phyloP scores from a whole-genome alignment of 2,888 invertebrate species.

The Spisula subtruncata region DNA sequence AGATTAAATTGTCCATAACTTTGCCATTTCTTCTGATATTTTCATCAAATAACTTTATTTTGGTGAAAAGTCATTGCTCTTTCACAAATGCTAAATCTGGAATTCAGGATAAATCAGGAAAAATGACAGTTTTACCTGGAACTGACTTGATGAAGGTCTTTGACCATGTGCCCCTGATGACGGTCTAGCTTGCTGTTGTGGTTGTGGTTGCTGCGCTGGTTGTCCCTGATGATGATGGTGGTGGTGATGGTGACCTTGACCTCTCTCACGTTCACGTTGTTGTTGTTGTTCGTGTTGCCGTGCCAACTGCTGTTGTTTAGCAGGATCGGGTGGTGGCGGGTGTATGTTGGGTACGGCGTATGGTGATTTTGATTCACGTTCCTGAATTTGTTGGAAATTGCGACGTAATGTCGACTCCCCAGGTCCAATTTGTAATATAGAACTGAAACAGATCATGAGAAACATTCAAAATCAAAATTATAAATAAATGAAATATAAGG shows the following conservation, averaged over 20 bases:
- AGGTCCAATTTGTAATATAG: conserved; percentile 94
- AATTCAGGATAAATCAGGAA: too few species aligned
- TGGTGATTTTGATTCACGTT: conserved; percentile 82
- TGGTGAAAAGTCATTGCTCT: too few species aligned
- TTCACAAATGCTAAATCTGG: too few species aligned
- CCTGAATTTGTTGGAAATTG: conserved; percentile 99
- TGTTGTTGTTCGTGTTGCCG: conserved; percentile 89
- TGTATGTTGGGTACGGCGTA: conserved; percentile 71
- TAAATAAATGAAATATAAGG: too few species aligned
- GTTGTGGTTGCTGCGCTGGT: conserved; percentile 47
- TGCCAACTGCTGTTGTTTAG: conserved; percentile 88
- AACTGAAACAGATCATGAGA: conserved; percentile 88
- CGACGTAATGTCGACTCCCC: conserved; percentile 98
- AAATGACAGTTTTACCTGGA: conserved; percentile 57
- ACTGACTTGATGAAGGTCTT: conserved; percentile 76
- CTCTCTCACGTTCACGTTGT: conserved; percentile 89
- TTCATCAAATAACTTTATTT: too few species aligned
- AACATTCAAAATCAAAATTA: neutral
- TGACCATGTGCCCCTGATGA: conserved; percentile 61
- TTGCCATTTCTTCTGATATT: too few species aligned
- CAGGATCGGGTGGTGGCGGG: conserved; percentile 68
- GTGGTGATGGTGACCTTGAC: conserved; percentile 89
- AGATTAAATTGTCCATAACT: too few species aligned
- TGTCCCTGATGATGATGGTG: conserved; percentile 72
- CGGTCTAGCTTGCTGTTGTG: conserved; percentile 67